Evolutionary conservation across 2,888 invertebrate genomes (phyloP), one percentile per base, ranked within the genome.

Genomic region (Cenopis cana): DNA sequence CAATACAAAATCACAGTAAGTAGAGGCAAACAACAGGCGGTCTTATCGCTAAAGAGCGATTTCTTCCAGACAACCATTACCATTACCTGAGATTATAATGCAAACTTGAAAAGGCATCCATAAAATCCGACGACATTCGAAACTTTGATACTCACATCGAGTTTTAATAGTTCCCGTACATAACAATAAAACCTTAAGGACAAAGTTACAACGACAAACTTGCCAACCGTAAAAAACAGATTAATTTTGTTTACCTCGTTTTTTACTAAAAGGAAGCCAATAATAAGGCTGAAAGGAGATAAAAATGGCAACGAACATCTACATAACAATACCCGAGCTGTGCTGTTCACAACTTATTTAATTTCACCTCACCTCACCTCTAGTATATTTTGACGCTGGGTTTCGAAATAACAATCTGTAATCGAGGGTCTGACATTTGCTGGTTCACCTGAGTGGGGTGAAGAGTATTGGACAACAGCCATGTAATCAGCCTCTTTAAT

Each of bases 281-380:
- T 74, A 74, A 74, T 74, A 73, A 75, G 72, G 65, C 69, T 61
- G 69, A 68, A 73, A 55, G 59, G 61, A 72, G 74, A 70, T 75
- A 62, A 67, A 70, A 74, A 62, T 61, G 70, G 61, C 66, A 73
- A 74, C 61, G 62, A 71, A 67, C 52, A 70, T 74, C 69, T 74
- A 72, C 73, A 76, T 74, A 73, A 76, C 74, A 73, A 74, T 64
- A 54, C 64, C 38, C 2, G 24, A 24, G 33, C 6, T 33, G 33
- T 8, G 33, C 2, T 5, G 5, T 2, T 33, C 33, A 33, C 33
- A 33, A 33, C 33, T 33, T 8, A 8, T 33, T 33, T 33, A 3
- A 33, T 33, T 33, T 8, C 33, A 8, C 8, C 33, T 33, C 33
- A 33, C 33, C 33, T 33, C 33, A 33, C 33, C 33, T 6, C 33